Conservation (phyloP, 1,140 invertebrate genomes). For the Colletes gigas region DNA sequence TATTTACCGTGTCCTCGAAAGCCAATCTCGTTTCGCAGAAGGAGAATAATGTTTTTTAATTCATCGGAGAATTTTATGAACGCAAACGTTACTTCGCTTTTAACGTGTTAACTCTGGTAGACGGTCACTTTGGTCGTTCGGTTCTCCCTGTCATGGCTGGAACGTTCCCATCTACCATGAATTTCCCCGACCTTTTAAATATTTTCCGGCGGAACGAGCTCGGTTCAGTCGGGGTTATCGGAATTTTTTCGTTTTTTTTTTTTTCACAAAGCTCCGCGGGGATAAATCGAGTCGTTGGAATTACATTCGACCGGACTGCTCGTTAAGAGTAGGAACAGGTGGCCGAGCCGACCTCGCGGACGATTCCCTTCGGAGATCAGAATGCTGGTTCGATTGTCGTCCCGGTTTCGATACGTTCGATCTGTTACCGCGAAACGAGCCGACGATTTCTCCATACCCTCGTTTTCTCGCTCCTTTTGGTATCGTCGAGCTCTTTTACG, state of each 20-base stretch:
- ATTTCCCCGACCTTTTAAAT: background rate
- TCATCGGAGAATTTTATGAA: background rate
- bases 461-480: background rate
- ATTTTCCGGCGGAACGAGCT: conserved; percentile 5
- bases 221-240: background rate
- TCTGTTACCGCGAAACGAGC: background rate
- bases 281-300: conserved; percentile 4
- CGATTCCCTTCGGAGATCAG: conserved; percentile 9
- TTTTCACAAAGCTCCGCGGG: background rate
- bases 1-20: too few relatives aligned
- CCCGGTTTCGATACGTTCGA: conserved; percentile 17
- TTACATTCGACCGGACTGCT: background rate
- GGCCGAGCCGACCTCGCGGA: conserved; percentile 1
- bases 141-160: background rate
- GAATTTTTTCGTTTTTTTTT: background rate
- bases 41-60: background rate
- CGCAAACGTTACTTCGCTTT: too few relatives aligned
- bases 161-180: too few relatives aligned
- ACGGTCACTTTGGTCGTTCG: background rate
- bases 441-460: conserved; percentile 9
- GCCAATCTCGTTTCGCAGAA: too few relatives aligned
- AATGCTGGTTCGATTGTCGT: conserved; percentile 16
- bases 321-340: conserved; percentile 22
- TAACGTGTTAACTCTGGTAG: too few relatives aligned
- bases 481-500: background rate